Conservation (phyloP, 2,888 invertebrate species). For the Caenorhabditis japonica region DNA sequence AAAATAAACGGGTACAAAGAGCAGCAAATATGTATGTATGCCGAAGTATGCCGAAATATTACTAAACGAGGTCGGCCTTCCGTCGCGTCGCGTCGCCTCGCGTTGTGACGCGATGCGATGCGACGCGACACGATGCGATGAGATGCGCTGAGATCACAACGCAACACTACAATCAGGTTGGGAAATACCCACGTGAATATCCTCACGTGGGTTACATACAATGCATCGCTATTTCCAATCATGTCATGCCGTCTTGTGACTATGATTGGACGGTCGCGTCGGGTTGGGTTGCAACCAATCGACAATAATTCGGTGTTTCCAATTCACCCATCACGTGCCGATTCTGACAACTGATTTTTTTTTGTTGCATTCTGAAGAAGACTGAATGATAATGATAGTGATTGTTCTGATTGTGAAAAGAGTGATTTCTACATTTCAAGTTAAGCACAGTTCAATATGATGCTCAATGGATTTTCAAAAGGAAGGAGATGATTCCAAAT, state of each 20-base stretch:
- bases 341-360: conserved; percentile 17
- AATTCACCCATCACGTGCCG: conserved; percentile 46
- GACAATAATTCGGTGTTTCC: conserved; percentile 29
- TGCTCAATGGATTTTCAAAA: too few relatives aligned
- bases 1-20: conserved; percentile 32
- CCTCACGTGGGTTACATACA: conserved; percentile 31
- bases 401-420: too few relatives aligned
- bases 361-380: conserved; percentile 13
- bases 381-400: conserved; percentile 23
- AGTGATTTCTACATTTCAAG: too few relatives aligned
- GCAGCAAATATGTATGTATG: conserved; percentile 27
- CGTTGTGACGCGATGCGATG: conserved; percentile 5
- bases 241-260: conserved; percentile 47
- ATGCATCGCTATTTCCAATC: conserved; percentile 40
- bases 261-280: conserved; percentile 39
- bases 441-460: too few relatives aligned
- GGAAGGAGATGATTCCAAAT: conserved; percentile 16
- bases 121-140: background rate
- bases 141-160: too few relatives aligned
- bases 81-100: background rate
- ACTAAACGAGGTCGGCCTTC: conserved; percentile 14
- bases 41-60: too few relatives aligned
- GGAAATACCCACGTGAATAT: conserved; percentile 52
- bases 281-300: too few relatives aligned
- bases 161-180: background rate